Conservation (phyloP, 2,888 invertebrate species). For the Lasioglossum lativentre region DNA sequence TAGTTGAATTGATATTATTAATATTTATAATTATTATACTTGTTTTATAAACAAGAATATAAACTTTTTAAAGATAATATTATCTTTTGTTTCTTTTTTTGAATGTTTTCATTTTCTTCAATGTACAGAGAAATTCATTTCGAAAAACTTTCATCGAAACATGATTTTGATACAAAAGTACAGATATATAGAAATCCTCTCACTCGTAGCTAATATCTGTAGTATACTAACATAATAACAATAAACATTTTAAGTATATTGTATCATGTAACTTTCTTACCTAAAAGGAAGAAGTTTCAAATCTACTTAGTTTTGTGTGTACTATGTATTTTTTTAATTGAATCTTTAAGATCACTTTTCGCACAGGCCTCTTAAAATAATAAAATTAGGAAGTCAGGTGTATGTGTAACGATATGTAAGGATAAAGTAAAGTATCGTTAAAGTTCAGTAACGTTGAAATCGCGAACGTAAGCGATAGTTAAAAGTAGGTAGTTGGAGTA, state of each 20-base stretch:
- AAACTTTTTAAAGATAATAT: slow-evolving; percentile 28
- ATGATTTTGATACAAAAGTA: slow-evolving; percentile 49
- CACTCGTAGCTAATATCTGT: slow-evolving; percentile 42
- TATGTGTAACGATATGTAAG: slow-evolving; percentile 77
- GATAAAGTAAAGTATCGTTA: slow-evolving; percentile 80
- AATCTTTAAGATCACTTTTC: slow-evolving; percentile 72
- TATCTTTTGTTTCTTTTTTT: slow-evolving; percentile 7
- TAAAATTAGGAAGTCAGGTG: slow-evolving; percentile 68
- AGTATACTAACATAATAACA: slow-evolving; percentile 41
- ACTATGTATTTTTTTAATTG: slow-evolving; percentile 16
- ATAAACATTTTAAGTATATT: slow-evolving; percentile 34
- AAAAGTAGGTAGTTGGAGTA: slow-evolving; percentile 83
- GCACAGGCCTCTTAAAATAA: slow-evolving; percentile 77
- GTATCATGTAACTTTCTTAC: slow-evolving; percentile 33
- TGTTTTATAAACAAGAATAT: slow-evolving; percentile 51
- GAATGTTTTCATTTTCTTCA: slow-evolving; percentile 3
- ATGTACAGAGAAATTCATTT: slow-evolving; percentile 15
- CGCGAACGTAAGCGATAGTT: slow-evolving; percentile 83
- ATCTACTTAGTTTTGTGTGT: slow-evolving; percentile 34
- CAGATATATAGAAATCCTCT: slow-evolving; percentile 39
- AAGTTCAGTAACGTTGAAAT: slow-evolving; percentile 82
- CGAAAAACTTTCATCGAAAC: slow-evolving; percentile 27
- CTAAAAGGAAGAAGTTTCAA: slow-evolving; percentile 32
- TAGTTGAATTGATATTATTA: slow-evolving; percentile 50
- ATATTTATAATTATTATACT: slow-evolving; percentile 28